Evolutionary conservation across 1,140 invertebrate genomes (phyloP).

Genomic region (Heliconius eleuchia): DNA sequence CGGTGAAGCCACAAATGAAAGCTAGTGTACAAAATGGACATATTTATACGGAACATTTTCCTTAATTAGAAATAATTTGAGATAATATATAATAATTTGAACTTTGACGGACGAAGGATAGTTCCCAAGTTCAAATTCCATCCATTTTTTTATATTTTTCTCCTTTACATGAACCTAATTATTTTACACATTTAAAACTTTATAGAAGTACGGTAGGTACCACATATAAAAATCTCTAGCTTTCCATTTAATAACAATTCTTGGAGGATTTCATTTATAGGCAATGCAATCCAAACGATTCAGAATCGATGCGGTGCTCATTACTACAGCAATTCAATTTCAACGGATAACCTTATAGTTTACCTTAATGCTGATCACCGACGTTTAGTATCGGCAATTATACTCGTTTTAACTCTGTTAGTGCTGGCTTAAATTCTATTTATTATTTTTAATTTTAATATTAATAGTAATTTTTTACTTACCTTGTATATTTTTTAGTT

Average conservation of each 20-base stretch:
- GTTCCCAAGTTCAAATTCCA: no score
- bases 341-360: conserved; percentile 36
- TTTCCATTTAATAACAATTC: conserved; percentile 23
- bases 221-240: background rate
- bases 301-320: conserved; percentile 34
- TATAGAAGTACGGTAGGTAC: background rate
- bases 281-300: conserved; percentile 25
- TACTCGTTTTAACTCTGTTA: background rate
- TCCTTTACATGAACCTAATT: background rate
- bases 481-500: background rate
- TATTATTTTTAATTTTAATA: conserved; percentile 4
- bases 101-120: no score
- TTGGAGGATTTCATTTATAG: conserved; percentile 28
- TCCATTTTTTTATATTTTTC: no score
- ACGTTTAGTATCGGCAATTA: conserved; percentile 20
- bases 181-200: background rate
- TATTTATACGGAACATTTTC: no score
- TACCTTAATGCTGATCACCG: conserved; percentile 42
- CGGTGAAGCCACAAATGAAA: no score
- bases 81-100: no score
- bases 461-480: background rate
- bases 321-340: conserved; percentile 41
- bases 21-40: no score
- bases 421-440: background rate
- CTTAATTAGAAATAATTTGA: no score